Conservation (phyloP, 2,888 invertebrate genomes). For the Thumatha senex region DNA sequence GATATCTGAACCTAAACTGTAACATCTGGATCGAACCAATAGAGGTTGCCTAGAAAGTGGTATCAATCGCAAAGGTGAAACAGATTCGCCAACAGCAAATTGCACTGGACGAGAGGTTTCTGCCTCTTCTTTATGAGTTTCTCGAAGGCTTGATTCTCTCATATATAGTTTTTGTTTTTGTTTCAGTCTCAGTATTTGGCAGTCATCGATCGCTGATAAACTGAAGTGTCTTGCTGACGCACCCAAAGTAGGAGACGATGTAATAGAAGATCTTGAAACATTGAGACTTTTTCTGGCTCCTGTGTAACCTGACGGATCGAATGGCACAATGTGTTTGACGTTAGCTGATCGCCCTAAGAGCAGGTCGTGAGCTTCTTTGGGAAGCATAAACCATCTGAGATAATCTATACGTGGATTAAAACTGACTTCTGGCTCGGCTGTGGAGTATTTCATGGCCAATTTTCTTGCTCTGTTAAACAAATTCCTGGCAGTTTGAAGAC, state of each 20-base stretch:
- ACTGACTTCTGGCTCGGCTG: slow-evolving; percentile 88
- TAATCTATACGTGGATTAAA: slow-evolving; percentile 88
- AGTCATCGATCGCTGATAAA: slow-evolving; percentile 86
- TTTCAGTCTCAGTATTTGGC: slow-evolving; percentile 74
- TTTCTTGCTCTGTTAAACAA: slow-evolving; percentile 90
- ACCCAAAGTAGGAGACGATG: slow-evolving; percentile 76
- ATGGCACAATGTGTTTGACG: slow-evolving; percentile 90
- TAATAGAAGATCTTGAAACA: slow-evolving; percentile 62
- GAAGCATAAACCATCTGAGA: slow-evolving; percentile 94
- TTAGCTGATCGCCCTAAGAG: slow-evolving; percentile 89
- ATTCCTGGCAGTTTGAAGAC: slow-evolving; percentile 90
- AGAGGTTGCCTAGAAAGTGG: slow-evolving; percentile 56
- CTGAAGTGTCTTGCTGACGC: slow-evolving; percentile 87
- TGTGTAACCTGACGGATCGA: slow-evolving; percentile 85
- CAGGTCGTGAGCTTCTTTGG: slow-evolving; percentile 92
- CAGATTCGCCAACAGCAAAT: slow-evolving; percentile 88
- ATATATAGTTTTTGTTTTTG: slow-evolving; percentile 73
- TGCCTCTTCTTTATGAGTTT: slow-evolving; percentile 66
- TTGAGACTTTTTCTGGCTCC: slow-evolving; percentile 77
- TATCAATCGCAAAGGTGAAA: slow-evolving; percentile 71
- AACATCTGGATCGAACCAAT: slow-evolving; percentile 82
- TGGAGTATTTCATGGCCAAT: slow-evolving; percentile 88
- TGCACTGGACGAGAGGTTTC: slow-evolving; percentile 77
- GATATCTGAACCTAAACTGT: slow-evolving; percentile 85
- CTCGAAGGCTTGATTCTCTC: slow-evolving; percentile 73